Evolutionary conservation across 2,113 vertebrate genomes (phyloP).

Genomic region (Misgurnus mizolepis): DNA sequence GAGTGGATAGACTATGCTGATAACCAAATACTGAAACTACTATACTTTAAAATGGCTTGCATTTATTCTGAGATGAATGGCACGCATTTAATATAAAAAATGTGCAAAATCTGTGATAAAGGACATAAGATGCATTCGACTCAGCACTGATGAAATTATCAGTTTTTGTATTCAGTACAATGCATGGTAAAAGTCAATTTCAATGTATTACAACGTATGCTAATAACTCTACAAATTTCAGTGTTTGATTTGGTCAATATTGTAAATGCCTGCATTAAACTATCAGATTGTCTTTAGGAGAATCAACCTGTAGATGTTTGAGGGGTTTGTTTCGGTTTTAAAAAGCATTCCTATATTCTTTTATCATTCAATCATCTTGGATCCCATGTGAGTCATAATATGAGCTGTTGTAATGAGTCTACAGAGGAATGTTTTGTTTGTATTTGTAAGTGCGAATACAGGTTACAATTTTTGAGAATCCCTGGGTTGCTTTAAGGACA

Average conservation of each 20-base stretch:
- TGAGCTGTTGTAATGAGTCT: background rate
- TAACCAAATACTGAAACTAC: background rate
- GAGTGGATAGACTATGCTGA: background rate
- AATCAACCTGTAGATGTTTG: background rate
- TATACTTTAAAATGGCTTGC: background rate
- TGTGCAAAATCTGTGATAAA: background rate
- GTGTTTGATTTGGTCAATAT: background rate
- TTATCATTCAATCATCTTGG: background rate
- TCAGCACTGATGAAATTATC: background rate
- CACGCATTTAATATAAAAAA: background rate
- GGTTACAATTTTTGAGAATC: background rate
- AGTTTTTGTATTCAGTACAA: background rate
- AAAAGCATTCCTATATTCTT: background rate
- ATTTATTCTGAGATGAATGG: background rate
- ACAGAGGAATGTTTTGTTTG: background rate
- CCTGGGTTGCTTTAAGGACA: conserved; percentile 7
- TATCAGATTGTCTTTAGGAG: background rate
- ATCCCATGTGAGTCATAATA: background rate
- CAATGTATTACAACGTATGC: too few relatives aligned
- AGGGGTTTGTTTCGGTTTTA: conserved; percentile 11
- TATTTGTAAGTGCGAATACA: background rate
- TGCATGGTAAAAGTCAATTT: background rate
- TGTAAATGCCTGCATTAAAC: background rate
- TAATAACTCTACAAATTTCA: too few relatives aligned
- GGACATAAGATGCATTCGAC: background rate